These are phyloP conservation scores for Teinopalpus imperialis DNA, from an alignment of 2,888 invertebrate species.

Conservation along the genomic window DNA sequence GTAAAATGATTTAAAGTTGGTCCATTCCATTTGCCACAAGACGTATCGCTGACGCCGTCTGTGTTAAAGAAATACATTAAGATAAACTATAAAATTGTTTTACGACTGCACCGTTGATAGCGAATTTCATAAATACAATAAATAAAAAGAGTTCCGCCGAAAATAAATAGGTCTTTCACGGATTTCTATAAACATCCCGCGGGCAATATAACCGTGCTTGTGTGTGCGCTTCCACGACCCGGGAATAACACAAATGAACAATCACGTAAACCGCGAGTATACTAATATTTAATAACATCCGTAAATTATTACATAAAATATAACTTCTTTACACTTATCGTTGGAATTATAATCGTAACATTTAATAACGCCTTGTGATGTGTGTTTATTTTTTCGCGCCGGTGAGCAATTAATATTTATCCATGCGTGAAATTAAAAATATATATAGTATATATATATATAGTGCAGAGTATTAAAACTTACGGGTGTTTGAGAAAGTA, in stretches of 20 bases:
- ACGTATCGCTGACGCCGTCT: neutral
- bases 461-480: constrained; percentile 41
- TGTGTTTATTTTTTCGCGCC: constrained; percentile 34
- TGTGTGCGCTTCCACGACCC: constrained; percentile 3
- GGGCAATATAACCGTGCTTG: neutral
- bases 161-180: neutral
- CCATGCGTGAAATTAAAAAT: constrained; percentile 60
- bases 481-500: constrained; percentile 35
- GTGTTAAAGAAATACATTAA: neutral
- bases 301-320: constrained; percentile 23
- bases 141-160: constrained; percentile 1
- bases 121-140: constrained; percentile 14
- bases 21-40: too few species aligned
- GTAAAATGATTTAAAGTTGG: too few species aligned
- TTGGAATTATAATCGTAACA: constrained; percentile 29
- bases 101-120: neutral
- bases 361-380: constrained; percentile 29
- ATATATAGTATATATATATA: too few species aligned
- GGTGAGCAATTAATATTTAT: constrained; percentile 52
- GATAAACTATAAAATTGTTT: constrained; percentile 9
- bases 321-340: constrained; percentile 25
- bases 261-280: constrained; percentile 22
- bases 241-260: constrained; percentile 18
- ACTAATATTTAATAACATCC: constrained; percentile 18
- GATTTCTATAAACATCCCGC: neutral